Evolutionary conservation across 2,797 vertebrate genomes (phyloP).

Genomic region (Galaxias olidus): DNA sequence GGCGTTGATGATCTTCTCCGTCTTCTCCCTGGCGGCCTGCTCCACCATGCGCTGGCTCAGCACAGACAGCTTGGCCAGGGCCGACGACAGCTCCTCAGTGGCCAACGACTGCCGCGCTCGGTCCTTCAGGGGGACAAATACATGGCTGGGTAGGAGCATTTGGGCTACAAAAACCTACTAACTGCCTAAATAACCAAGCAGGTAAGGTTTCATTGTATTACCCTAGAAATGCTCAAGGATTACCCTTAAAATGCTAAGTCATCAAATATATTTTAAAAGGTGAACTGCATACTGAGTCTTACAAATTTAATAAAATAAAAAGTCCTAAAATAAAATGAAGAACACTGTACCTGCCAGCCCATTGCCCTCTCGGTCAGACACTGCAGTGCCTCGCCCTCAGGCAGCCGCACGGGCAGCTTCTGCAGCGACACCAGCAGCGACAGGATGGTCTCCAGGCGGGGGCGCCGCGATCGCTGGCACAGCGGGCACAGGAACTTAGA

Average conservation of each 20-base stretch:
- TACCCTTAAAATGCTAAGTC: too few relatives aligned
- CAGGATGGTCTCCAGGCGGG: slow-evolving; percentile 93
- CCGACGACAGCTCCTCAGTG: slow-evolving; percentile 93
- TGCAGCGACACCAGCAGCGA: slow-evolving; percentile 95
- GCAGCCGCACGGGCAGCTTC: slow-evolving; percentile 93
- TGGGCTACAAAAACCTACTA: too few relatives aligned
- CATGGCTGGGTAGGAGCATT: too few relatives aligned
- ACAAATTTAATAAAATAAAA: neutral
- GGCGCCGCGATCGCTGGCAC: slow-evolving; percentile 93
- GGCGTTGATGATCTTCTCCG: slow-evolving; percentile 97
- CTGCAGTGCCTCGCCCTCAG: slow-evolving; percentile 94
- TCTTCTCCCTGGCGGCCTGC: slow-evolving; percentile 96
- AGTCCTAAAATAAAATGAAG: rapidly evolving
- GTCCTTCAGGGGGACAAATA: slow-evolving; percentile 74
- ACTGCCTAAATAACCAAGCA: too few relatives aligned
- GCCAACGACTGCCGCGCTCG: slow-evolving; percentile 93
- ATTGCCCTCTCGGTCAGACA: slow-evolving; percentile 97
- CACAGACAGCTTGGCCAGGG: slow-evolving; percentile 94
- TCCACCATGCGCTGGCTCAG: slow-evolving; percentile 98
- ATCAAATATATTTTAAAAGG: too few relatives aligned
- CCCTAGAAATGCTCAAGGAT: too few relatives aligned
- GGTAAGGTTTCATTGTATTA: too few relatives aligned
- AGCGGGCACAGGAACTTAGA: slow-evolving; percentile 95
- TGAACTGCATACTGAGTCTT: neutral
- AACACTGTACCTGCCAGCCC: slow-evolving; percentile 88